These are phyloP conservation scores for Euspilapteryx auroguttella DNA, from an alignment of 2,888 invertebrate genomes.

Conservation along the genomic window DNA sequence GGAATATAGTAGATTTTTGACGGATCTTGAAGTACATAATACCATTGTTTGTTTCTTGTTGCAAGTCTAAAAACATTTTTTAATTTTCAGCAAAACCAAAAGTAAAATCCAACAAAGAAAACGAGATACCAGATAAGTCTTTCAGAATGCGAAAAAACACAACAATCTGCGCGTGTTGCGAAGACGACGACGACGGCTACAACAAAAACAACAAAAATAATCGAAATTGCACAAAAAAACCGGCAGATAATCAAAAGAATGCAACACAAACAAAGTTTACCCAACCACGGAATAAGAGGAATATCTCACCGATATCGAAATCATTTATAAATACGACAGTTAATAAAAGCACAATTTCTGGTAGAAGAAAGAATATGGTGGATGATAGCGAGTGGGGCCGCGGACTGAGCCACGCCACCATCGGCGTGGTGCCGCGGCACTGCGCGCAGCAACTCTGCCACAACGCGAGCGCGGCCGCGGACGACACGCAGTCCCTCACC, in stretches of 20 bases:
- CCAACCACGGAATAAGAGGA: background rate
- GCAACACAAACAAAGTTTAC: background rate
- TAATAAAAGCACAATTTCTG: background rate
- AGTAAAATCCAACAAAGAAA: background rate
- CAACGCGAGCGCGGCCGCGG: background rate
- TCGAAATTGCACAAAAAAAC: background rate
- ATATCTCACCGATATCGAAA: too few species aligned
- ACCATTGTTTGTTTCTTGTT: too few species aligned
- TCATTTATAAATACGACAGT: background rate
- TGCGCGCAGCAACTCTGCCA: background rate
- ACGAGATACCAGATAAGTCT: background rate
- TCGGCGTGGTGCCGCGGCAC: slow-evolving; percentile 1
- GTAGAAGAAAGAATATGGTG: too few species aligned
- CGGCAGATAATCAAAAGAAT: background rate
- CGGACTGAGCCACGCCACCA: background rate
- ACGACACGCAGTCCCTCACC: background rate
- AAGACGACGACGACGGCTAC: background rate
- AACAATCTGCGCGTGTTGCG: background rate
- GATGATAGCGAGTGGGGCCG: too few species aligned
- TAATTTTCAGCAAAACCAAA: too few species aligned
- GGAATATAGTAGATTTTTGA: too few species aligned
- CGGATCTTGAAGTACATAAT: too few species aligned
- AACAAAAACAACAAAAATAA: background rate
- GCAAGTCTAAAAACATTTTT: too few species aligned
- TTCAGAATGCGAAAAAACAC: background rate